Conservation (phyloP, 2,113 vertebrate genomes). For the Onychorhynchus coronatus region DNA sequence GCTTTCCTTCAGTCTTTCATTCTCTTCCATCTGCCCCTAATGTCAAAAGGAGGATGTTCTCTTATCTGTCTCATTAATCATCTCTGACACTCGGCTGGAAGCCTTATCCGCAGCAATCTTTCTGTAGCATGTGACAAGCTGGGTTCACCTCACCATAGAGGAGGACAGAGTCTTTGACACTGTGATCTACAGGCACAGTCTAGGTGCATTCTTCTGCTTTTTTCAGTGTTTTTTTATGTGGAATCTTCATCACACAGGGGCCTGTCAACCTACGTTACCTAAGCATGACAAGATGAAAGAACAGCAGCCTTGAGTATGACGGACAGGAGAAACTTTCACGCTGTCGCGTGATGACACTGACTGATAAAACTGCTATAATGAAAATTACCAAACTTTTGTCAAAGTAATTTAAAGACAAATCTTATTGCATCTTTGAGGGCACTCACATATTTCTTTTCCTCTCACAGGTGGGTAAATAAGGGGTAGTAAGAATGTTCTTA, state of each 20-base stretch:
- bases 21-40: neutral
- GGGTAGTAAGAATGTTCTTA: neutral
- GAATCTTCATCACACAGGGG: neutral
- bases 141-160: neutral
- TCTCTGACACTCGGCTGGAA: constrained; percentile 4
- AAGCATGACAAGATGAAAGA: constrained; percentile 19
- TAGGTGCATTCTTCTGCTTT: neutral
- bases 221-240: neutral
- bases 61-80: constrained; percentile 56
- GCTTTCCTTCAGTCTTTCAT: constrained; percentile 16
- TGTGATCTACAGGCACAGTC: neutral
- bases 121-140: neutral
- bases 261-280: neutral
- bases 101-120: constrained; percentile 23
- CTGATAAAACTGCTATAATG: neutral
- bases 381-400: neutral
- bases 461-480: neutral
- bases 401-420: neutral
- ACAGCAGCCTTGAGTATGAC: neutral
- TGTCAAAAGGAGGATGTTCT: constrained; percentile 32
- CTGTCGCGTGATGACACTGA: neutral
- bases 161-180: neutral
- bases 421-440: neutral
- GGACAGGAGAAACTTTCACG: neutral
- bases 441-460: neutral